Evolutionary conservation across 1,140 invertebrate genomes (phyloP).

Genomic region (Pollicipes pollicipes): DNA sequence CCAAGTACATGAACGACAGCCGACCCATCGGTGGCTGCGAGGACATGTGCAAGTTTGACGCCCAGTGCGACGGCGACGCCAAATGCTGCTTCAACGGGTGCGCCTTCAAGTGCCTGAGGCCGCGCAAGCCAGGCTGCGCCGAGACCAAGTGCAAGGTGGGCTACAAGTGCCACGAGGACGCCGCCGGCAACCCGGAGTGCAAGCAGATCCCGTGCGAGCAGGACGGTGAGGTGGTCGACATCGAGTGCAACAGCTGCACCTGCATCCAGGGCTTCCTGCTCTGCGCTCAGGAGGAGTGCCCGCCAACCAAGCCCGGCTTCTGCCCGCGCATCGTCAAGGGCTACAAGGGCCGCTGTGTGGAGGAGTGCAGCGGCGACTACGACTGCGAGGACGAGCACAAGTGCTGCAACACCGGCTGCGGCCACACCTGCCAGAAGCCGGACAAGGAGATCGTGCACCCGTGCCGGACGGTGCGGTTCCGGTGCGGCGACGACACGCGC

Average conservation of each 20-base stretch:
- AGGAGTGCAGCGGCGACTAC: constrained; percentile 1
- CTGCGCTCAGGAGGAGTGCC: background rate
- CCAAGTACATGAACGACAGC: constrained; percentile 1
- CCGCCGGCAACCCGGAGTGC: background rate
- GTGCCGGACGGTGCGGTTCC: background rate
- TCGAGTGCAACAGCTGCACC: constrained; percentile 4
- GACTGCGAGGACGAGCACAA: background rate
- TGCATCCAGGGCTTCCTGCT: constrained; percentile 6
- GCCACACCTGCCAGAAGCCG: constrained; percentile 2
- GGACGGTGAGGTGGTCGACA: background rate
- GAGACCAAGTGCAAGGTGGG: constrained; percentile 3
- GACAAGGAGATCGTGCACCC: background rate
- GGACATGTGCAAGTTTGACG: background rate
- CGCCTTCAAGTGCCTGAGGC: background rate
- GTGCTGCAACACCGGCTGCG: background rate
- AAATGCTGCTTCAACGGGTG: constrained; percentile 5
- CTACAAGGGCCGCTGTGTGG: background rate
- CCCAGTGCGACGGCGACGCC: background rate
- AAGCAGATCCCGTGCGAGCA: background rate
- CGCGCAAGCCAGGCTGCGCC: background rate
- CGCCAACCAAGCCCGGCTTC: background rate
- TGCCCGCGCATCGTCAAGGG: constrained; percentile 3
- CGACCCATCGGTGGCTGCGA: background rate
- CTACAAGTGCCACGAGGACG: background rate
- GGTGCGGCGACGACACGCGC: background rate